A percentile compares a stretch with the other conserved stretches of the same genome.
Evolutionary conservation across 2,113 vertebrate genomes (phyloP).

Genomic region (Ammodramus savannarum): DNA sequence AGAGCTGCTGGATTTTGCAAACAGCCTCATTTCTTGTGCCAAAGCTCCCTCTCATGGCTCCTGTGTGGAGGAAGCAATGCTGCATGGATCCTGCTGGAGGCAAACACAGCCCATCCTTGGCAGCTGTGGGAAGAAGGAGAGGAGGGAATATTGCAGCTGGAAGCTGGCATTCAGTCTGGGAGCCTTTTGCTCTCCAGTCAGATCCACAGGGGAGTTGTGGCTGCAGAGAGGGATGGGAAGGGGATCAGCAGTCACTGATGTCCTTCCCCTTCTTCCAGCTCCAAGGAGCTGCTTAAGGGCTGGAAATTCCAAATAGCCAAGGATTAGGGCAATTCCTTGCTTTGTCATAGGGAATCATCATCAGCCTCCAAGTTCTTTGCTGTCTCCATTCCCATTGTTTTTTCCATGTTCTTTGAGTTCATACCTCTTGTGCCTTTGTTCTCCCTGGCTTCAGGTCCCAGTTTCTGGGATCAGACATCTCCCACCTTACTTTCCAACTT

Average conservation of each 20-base stretch:
- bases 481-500: not conserved
- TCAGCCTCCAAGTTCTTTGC: not conserved
- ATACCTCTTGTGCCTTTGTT: not conserved
- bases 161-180: not conserved
- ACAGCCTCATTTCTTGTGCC: not conserved
- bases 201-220: rapidly evolving
- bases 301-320: not conserved
- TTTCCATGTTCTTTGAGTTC: not conserved
- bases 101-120: not conserved
- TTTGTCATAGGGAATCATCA: not conserved
- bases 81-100: not conserved
- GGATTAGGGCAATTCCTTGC: not conserved
- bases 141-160: not conserved
- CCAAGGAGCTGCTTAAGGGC: not conserved
- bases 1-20: not conserved
- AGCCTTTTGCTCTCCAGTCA: not conserved
- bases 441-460: not conserved
- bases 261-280: not conserved
- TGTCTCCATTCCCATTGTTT: not conserved
- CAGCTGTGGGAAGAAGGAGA: not conserved
- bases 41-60: not conserved
- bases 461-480: not conserved
- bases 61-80: not conserved
- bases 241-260: too few species aligned
- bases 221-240: rapidly evolving